These are phyloP conservation scores for Ammospiza nelsoni DNA, from an alignment of 2,113 vertebrate genomes.

Conservation along the genomic window DNA sequence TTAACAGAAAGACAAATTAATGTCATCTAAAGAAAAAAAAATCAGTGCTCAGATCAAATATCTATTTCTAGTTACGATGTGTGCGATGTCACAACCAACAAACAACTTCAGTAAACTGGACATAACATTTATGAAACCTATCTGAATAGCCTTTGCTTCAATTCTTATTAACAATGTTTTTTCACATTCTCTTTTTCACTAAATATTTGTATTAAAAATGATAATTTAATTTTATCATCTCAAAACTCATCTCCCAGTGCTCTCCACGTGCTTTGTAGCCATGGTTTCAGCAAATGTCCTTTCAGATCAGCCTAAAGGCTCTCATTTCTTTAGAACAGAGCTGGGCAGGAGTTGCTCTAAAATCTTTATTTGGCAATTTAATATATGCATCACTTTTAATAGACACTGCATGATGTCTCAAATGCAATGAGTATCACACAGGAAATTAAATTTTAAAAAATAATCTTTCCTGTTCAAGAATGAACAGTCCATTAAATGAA, in stretches of 20 bases:
- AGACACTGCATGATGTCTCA: conserved; percentile 40
- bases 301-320: background rate
- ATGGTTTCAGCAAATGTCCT: background rate
- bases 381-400: conserved; percentile 22
- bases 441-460: conserved; percentile 61
- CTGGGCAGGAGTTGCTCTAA: background rate
- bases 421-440: conserved; percentile 40
- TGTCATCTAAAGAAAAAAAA: background rate
- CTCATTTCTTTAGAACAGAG: background rate
- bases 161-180: background rate
- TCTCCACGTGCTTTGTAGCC: background rate
- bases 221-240: background rate
- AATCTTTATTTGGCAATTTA: background rate
- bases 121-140: background rate
- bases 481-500: background rate
- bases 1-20: background rate
- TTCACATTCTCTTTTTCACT: background rate
- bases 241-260: background rate
- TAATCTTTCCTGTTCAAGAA: background rate
- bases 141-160: background rate
- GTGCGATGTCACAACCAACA: background rate
- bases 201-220: background rate
- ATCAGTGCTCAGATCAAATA: background rate
- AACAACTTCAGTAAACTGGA: background rate
- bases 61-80: background rate